Percentiles rank a stretch among this genome's conserved stretches.
phyloP scores from a whole-genome alignment of 2,888 invertebrate genomes.

The Ophonus ardosiacus region DNA sequence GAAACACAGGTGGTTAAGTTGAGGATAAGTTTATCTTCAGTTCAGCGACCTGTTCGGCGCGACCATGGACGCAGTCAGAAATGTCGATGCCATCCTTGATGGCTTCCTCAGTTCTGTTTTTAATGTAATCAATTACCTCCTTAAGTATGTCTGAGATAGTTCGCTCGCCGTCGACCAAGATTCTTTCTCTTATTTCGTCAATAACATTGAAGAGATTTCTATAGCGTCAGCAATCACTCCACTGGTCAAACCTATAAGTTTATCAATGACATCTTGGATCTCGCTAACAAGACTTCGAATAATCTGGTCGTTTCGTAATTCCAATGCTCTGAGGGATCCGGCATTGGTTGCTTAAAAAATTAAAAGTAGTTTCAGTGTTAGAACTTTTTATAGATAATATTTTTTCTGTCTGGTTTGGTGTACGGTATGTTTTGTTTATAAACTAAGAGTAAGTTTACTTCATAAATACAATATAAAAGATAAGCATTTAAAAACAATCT shows the following conservation, averaged over 20 bases:
- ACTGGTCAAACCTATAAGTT: neutral
- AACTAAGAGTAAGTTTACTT: too few species aligned
- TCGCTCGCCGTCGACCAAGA: neutral
- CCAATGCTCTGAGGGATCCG: neutral
- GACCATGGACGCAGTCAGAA: neutral
- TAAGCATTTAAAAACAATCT: too few species aligned
- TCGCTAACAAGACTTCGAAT: neutral
- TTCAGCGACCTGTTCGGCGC: neutral
- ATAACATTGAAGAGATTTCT: neutral
- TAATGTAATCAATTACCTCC: constrained; percentile 2
- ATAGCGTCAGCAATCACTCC: constrained; percentile 18
- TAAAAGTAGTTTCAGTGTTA: too few species aligned
- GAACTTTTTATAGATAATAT: too few species aligned
- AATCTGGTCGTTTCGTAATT: neutral
- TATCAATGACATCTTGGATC: neutral
- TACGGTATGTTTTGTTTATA: too few species aligned
- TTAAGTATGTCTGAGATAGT: neutral
- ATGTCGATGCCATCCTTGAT: constrained; percentile 41
- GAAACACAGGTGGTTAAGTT: constrained; percentile 13
- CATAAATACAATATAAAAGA: too few species aligned
- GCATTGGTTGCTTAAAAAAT: neutral
- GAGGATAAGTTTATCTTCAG: neutral
- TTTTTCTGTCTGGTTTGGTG: too few species aligned
- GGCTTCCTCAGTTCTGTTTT: constrained; percentile 15
- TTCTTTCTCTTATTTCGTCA: neutral